Percentiles rank a stretch among this genome's conserved stretches.
These are phyloP conservation scores for Hirundichthys speculiger DNA, from an alignment of 2,113 vertebrate species.

Conservation along the genomic window DNA sequence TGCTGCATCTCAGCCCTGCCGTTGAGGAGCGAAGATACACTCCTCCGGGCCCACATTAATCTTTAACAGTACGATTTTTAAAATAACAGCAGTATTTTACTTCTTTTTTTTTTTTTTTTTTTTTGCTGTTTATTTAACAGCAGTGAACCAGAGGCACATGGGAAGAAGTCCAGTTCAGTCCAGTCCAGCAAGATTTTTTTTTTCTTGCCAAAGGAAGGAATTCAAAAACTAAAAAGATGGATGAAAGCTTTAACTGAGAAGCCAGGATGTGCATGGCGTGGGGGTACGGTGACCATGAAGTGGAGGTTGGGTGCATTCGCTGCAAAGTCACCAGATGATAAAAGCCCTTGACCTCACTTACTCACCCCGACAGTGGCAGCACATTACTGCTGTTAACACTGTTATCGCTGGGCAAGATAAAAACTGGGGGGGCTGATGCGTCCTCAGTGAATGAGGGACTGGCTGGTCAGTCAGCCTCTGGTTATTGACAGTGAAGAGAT, in stretches of 20 bases:
- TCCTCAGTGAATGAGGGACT: slow-evolving; percentile 60
- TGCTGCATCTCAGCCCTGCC: slow-evolving; percentile 66
- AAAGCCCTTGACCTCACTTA: slow-evolving; percentile 73
- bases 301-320: slow-evolving; percentile 16
- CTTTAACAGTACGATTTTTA: slow-evolving; percentile 80
- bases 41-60: slow-evolving; percentile 80
- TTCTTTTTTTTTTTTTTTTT: no score
- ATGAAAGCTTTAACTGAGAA: slow-evolving; percentile 8
- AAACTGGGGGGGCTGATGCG: slow-evolving; percentile 60
- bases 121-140: no score
- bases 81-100: slow-evolving; percentile 82
- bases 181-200: slow-evolving; percentile 41
- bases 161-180: slow-evolving; percentile 52
- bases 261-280: not conserved
- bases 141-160: slow-evolving; percentile 53
- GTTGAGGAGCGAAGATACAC: slow-evolving; percentile 83
- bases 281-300: slow-evolving; percentile 2
- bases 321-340: slow-evolving; percentile 52
- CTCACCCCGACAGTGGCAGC: slow-evolving; percentile 70
- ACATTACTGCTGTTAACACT: slow-evolving; percentile 79
- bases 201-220: not conserved
- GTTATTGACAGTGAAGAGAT: slow-evolving; percentile 78
- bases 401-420: slow-evolving; percentile 83
- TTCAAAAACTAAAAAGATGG: slow-evolving; percentile 34
- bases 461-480: slow-evolving; percentile 70